Percentiles rank a stretch among this genome's conserved stretches.
Conservation (phyloP, 2,797 vertebrate genomes). For the Lagocephalus sceleratus region DNA sequence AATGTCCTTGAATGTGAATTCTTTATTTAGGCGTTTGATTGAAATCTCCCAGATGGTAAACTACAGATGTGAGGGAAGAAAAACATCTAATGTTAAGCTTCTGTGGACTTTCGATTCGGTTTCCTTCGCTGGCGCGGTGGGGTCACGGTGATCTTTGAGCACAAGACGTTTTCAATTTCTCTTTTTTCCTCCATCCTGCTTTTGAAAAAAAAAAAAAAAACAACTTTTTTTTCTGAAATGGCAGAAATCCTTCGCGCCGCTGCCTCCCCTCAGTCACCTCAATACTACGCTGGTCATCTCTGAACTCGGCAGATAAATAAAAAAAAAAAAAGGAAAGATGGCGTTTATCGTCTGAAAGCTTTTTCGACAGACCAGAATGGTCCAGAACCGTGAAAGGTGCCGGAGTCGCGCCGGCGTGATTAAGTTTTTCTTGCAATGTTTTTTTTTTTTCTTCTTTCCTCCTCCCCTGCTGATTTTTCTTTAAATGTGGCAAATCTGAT, state of each 20-base stretch:
- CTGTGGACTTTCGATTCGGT: conserved; percentile 25
- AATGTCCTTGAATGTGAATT: conserved; percentile 38
- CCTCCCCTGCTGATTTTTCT: conserved; percentile 36
- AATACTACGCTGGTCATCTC: conserved; percentile 29
- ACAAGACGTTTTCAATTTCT: conserved; percentile 52
- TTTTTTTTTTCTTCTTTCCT: conserved; percentile 24
- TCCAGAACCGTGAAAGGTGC: conserved; percentile 33
- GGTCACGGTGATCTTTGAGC: conserved; percentile 41
- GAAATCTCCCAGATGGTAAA: conserved; percentile 24
- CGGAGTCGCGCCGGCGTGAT: too few relatives aligned
- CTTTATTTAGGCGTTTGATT: conserved; percentile 32
- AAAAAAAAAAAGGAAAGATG: conserved; percentile 12
- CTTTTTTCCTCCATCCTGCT: conserved; percentile 33
- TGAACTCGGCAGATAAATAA: conserved; percentile 43
- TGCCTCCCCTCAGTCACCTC: conserved; percentile 36
- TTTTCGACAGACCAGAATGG: conserved; percentile 27
- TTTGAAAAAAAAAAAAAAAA: conserved; percentile 9
- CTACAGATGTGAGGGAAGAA: conserved; percentile 12
- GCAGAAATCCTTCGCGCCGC: conserved; percentile 33
- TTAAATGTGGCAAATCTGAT: conserved; percentile 46
- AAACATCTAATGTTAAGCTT: conserved; percentile 24
- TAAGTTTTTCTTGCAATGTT: background rate
- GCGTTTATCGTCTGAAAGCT: conserved; percentile 42
- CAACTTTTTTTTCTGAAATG: conserved; percentile 17
- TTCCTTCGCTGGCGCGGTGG: conserved; percentile 16